Percentiles rank a stretch among this genome's conserved stretches.
These are phyloP conservation scores for Poeciliopsis paucimaculata DNA, from an alignment of 2,797 vertebrate species.

Conservation along the genomic window DNA sequence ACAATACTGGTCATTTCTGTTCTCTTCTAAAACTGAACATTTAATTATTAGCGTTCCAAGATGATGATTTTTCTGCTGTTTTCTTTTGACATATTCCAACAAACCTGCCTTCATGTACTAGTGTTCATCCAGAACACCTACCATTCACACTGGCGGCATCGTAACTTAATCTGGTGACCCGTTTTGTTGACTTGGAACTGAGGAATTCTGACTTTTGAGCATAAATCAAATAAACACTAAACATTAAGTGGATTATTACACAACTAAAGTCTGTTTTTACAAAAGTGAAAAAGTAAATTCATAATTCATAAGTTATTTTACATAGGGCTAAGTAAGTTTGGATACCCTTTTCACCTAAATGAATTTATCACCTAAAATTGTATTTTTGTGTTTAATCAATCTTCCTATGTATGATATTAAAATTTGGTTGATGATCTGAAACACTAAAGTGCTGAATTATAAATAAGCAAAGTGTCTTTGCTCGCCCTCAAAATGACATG, in stretches of 20 bases:
- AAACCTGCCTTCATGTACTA: neutral
- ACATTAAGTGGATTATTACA: neutral
- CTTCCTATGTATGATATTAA: neutral
- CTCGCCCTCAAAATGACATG: conserved; percentile 11
- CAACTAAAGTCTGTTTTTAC: neutral
- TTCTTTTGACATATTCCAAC: neutral
- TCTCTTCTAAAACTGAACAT: neutral
- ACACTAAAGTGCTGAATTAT: neutral
- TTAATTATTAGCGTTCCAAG: neutral
- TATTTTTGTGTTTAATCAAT: neutral
- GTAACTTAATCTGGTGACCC: neutral
- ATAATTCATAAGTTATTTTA: neutral
- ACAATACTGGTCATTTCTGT: neutral
- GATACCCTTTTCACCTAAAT: neutral
- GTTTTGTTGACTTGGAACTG: neutral
- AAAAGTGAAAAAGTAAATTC: neutral
- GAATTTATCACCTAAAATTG: neutral
- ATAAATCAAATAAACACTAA: neutral
- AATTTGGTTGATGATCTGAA: neutral
- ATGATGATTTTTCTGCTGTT: neutral
- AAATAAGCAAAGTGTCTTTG: conserved; percentile 58
- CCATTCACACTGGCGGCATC: neutral
- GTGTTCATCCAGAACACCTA: neutral
- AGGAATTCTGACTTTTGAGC: neutral
- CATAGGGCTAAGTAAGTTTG: neutral